Base-by-base conservation (phyloP, 2,888 invertebrate genomes). In the Thelaira solivaga region DNA sequence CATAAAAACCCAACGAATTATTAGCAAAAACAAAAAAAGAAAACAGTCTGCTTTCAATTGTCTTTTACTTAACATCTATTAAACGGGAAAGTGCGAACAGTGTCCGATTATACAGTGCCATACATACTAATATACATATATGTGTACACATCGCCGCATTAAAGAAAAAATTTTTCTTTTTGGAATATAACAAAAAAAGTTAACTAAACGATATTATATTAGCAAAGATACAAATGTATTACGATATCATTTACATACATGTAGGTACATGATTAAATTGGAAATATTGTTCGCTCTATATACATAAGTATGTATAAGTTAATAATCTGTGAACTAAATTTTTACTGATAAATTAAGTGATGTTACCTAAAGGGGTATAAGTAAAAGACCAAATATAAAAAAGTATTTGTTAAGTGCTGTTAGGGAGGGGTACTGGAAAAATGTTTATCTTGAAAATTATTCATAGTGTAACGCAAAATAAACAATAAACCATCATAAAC, bases 21-120 rank as follows among this genome's bases (percentile, higher is more conserved):
- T n/a, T 26, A 2, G n/a, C 3, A 1, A 51, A 39, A 51, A 41
- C 36, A 65, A 43, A 64, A 53, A 62, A 20, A 41, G 11, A 41
- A 41, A 75, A 75, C 31, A 77, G 73, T 77, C 61, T 64, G 39
- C 68, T 73, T 57, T 77, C 68, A 77, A 59, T 68, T 57, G 55
- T 68, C 64, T 49, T 57, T 39, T 57, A 39, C 16, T 64, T 22
- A 73, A 73, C 64, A 53, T 64, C 39, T 51, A 5, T 0, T 22
- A 8, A 51, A 18, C 36, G 57, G 36, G 16, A 13, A 18, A 41
- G 10, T 34, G 24, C 8, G 31, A 55, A 59, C 10, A 3, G 24
- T 26, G 16, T 74, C 26, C 59, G 51, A 64, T 57, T 59, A 49
- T 53, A 59, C 41, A 65, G 74, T 78, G 78, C 74, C 78, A 78